Conservation (phyloP, 2,113 vertebrate species). For the Siphamia tubifer region DNA sequence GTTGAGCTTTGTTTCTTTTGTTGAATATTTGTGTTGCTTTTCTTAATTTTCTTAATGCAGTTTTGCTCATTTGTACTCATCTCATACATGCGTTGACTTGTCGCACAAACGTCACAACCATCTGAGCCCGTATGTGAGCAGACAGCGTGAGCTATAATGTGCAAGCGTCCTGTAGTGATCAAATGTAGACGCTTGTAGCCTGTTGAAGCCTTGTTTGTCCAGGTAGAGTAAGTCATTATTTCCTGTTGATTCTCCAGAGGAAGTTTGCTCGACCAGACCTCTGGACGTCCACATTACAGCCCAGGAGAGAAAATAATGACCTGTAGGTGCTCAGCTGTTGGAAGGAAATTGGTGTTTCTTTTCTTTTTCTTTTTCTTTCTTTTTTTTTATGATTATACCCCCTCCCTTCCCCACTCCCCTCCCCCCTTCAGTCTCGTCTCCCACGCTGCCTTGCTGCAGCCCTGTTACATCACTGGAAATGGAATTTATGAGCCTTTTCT, state of each 20-base stretch:
- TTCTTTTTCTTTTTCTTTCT: constrained; percentile 23
- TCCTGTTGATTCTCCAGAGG: constrained; percentile 75
- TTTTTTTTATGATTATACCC: constrained; percentile 75
- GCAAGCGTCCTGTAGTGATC: constrained; percentile 31
- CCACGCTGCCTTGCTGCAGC: constrained; percentile 72
- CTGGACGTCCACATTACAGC: constrained; percentile 60
- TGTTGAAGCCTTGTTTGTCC: constrained; percentile 33
- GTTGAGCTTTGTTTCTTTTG: too few species aligned
- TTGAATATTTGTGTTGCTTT: too few species aligned
- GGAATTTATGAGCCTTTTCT: constrained; percentile 11
- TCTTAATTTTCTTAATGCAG: too few species aligned
- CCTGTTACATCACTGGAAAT: constrained; percentile 81
- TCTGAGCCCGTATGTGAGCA: too few species aligned
- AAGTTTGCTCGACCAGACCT: constrained; percentile 54
- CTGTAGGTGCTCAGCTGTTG: constrained; percentile 81
- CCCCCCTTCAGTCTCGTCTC: constrained; percentile 70
- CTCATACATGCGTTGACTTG: too few species aligned
- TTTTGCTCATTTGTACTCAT: too few species aligned
- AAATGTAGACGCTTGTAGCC: constrained; percentile 32
- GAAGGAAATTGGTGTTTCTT: constrained; percentile 81
- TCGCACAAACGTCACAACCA: too few species aligned
- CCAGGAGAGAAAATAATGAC: constrained; percentile 80
- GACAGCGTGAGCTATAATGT: too few species aligned
- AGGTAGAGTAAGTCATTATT: constrained; percentile 66
- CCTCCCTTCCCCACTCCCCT: not conserved